Conservation (phyloP, 2,797 vertebrate genomes). For the Rhyacichthys aspro region DNA sequence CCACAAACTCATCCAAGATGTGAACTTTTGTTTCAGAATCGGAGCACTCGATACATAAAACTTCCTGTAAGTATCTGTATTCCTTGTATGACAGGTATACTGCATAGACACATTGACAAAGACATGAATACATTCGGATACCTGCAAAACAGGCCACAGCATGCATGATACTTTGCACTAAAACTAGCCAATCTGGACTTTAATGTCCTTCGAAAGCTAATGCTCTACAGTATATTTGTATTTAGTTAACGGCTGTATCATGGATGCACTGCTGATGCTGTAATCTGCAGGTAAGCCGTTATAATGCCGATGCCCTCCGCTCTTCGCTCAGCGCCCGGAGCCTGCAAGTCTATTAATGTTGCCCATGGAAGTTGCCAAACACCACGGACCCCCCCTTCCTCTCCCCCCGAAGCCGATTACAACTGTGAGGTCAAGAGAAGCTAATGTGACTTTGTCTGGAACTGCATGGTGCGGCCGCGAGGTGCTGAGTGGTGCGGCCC, state of each 20-base stretch:
- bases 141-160: no score
- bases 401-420: conserved; percentile 59
- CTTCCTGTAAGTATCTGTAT: no score
- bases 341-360: conserved; percentile 51
- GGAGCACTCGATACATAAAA: no score
- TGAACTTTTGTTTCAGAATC: no score
- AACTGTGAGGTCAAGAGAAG: conserved; percentile 63
- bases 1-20: no score
- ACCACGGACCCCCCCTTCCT: not conserved
- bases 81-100: no score
- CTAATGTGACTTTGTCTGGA: conserved; percentile 73
- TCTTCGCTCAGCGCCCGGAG: conserved; percentile 32
- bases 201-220: not conserved
- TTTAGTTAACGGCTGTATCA: conserved; percentile 21
- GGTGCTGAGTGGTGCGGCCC: conserved; percentile 34
- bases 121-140: no score
- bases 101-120: no score
- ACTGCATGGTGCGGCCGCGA: conserved; percentile 28
- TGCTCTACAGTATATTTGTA: not conserved
- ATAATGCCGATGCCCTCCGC: conserved; percentile 38
- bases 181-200: no score
- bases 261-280: conserved; percentile 59
- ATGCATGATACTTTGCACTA: no score
- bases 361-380: conserved; percentile 45
- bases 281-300: conserved; percentile 70